These are phyloP conservation scores for Knipowitschia caucasica DNA, from an alignment of 2,797 vertebrate species.

Conservation along the genomic window DNA sequence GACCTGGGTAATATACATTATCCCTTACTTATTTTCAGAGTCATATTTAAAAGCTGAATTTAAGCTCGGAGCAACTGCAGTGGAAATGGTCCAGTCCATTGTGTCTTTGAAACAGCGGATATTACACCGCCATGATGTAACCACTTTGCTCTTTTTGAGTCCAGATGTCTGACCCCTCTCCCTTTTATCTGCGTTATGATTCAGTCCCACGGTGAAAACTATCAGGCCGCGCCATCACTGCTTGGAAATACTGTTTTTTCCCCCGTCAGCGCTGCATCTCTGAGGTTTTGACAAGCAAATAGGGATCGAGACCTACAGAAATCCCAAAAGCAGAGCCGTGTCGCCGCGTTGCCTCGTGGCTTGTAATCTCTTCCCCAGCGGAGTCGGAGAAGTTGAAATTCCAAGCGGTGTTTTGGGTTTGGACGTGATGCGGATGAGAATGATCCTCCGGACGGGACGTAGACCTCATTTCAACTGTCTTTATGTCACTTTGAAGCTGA, in stretches of 20 bases:
- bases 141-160: slow-evolving; percentile 31
- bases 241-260: slow-evolving; percentile 22
- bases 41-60: background rate
- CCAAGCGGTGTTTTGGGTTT: slow-evolving; percentile 5
- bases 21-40: background rate
- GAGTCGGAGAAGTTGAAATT: slow-evolving; percentile 42
- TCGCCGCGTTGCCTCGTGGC: slow-evolving; percentile 21
- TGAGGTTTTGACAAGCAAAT: slow-evolving; percentile 47
- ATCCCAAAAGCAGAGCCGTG: slow-evolving; percentile 44
- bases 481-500: slow-evolving; percentile 28
- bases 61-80: background rate
- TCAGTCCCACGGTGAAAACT: slow-evolving; percentile 8
- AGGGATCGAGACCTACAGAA: slow-evolving; percentile 60
- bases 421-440: slow-evolving; percentile 42
- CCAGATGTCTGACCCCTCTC: slow-evolving; percentile 21
- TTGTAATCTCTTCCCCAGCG: slow-evolving; percentile 30
- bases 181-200: slow-evolving; percentile 27
- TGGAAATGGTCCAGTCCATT: background rate
- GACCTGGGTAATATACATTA: too few species aligned
- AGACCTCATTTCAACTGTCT: slow-evolving; percentile 29
- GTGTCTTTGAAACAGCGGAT: slow-evolving; percentile 19
- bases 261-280: slow-evolving; percentile 38
- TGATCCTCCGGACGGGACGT: slow-evolving; percentile 30
- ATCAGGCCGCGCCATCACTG: slow-evolving; percentile 23
- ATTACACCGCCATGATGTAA: slow-evolving; percentile 31